These are phyloP conservation scores for Calliopsis andreniformis DNA, from an alignment of 1,140 invertebrate species.

Conservation along the genomic window DNA sequence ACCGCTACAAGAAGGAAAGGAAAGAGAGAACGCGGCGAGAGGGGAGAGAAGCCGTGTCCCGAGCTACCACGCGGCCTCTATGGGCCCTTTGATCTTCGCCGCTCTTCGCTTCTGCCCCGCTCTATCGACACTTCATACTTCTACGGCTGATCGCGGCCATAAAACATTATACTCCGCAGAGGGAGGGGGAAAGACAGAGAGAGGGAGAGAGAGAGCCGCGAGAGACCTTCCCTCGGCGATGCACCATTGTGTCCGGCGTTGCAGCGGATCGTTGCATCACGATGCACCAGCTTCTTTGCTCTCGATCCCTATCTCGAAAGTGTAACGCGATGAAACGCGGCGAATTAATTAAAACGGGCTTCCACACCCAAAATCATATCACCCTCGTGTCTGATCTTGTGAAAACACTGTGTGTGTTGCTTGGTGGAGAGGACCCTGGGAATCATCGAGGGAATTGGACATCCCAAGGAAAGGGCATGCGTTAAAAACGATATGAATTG, in stretches of 20 bases:
- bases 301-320: neutral
- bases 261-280: conserved; percentile 4
- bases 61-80: conserved; percentile 75
- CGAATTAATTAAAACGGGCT: conserved; percentile 41
- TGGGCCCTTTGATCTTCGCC: conserved; percentile 80
- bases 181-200: too few relatives aligned
- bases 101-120: conserved; percentile 80
- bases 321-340: conserved; percentile 29
- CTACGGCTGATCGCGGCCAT: conserved; percentile 80
- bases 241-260: conserved; percentile 56
- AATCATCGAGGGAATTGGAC: too few relatives aligned
- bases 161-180: conserved; percentile 79
- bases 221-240: conserved; percentile 39
- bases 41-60: conserved; percentile 47
- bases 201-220: conserved; percentile 40
- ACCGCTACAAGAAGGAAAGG: conserved; percentile 29
- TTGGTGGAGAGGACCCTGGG: too few relatives aligned
- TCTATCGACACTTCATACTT: conserved; percentile 82
- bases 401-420: neutral
- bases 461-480: too few relatives aligned
- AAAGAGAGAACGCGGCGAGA: conserved; percentile 10
- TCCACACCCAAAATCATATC: conserved; percentile 5
- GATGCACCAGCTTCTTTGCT: neutral
- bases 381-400: neutral
- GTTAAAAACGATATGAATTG: too few relatives aligned